These are phyloP conservation scores for Cataglyphis rosenhaueri DNA, from an alignment of 2,888 invertebrate genomes.

Conservation along the genomic window DNA sequence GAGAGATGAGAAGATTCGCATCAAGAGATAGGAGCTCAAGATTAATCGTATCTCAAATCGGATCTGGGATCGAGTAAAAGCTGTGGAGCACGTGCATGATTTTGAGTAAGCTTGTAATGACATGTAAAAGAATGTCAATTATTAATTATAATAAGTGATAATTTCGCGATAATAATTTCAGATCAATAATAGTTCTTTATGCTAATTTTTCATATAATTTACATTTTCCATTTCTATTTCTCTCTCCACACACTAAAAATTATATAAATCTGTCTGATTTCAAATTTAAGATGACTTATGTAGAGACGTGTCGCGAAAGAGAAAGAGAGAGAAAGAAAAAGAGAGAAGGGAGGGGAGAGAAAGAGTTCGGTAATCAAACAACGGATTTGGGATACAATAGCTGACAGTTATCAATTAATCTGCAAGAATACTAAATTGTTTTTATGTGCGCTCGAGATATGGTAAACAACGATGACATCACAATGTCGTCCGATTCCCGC, in stretches of 20 bases:
- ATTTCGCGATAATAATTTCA: background rate
- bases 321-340: background rate
- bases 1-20: constrained; percentile 1
- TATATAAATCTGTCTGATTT: background rate
- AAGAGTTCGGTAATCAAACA: constrained; percentile 14
- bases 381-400: constrained; percentile 35
- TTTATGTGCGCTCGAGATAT: constrained; percentile 42
- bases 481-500: constrained; percentile 28
- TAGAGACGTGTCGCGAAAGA: background rate
- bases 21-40: background rate
- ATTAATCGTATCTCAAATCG: background rate
- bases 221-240: background rate
- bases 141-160: background rate
- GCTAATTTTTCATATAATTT: background rate
- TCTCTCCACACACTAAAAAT: background rate
- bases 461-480: constrained; percentile 23
- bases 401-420: constrained; percentile 67
- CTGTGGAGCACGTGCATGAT: background rate
- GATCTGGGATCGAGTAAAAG: background rate
- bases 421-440: constrained; percentile 62
- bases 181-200: background rate
- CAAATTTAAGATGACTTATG: background rate
- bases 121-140: background rate
- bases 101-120: background rate
- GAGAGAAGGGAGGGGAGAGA: background rate